phyloP scores from a whole-genome alignment of 2,113 vertebrate genomes.

The Chaetura pelagica region DNA sequence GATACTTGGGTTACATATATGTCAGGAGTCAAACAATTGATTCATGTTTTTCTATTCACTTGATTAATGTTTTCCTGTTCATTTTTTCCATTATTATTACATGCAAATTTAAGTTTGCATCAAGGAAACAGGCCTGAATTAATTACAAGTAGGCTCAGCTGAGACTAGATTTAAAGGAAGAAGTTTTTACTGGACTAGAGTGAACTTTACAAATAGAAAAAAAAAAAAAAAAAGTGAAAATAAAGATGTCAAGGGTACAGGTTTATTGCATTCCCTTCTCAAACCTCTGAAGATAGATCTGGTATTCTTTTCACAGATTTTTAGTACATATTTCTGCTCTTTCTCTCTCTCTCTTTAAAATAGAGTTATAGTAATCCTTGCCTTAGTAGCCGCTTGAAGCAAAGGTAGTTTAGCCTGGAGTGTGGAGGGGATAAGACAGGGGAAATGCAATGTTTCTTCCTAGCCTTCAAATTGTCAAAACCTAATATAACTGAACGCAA shows the following conservation, averaged over 20 bases:
- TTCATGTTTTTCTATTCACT: not conserved
- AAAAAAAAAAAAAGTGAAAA: constrained; percentile 43
- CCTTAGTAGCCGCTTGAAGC: constrained; percentile 18
- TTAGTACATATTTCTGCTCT: constrained; percentile 46
- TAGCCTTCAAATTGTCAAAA: not conserved
- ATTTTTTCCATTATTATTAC: not conserved
- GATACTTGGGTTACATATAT: not conserved
- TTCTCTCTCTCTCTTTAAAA: not conserved
- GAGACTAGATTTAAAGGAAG: not conserved
- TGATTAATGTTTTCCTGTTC: not conserved
- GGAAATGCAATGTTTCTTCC: not conserved
- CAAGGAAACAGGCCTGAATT: not conserved
- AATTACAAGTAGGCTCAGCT: not conserved
- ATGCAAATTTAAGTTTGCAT: not conserved
- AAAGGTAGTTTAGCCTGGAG: constrained; percentile 28
- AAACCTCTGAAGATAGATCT: not conserved
- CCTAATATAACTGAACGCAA: not conserved
- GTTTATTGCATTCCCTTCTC: not conserved
- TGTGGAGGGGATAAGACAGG: constrained; percentile 25
- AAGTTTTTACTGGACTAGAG: not conserved
- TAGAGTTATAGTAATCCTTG: not conserved
- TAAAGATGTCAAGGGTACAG: not conserved
- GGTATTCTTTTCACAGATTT: not conserved
- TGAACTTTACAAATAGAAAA: not conserved
- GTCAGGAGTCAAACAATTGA: not conserved